Evolutionary conservation across 1,140 invertebrate species (phyloP).

Genomic region (Rhysida immarginata): DNA sequence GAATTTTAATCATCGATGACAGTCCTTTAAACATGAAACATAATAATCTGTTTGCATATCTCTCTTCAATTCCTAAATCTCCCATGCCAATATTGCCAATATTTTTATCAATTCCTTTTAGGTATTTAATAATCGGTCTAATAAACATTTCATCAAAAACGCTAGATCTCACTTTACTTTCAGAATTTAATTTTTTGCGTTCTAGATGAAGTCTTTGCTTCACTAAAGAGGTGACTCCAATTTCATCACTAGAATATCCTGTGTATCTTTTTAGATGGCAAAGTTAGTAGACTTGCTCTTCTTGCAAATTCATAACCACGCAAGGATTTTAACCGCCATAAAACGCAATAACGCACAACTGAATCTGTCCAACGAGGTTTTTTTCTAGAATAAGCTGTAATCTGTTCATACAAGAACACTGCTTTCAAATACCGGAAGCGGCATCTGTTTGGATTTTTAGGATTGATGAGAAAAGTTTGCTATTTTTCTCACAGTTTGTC

Average conservation of each 20-base stretch:
- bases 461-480: too few relatives aligned
- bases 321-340: neutral
- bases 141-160: conserved; percentile 6
- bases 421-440: neutral
- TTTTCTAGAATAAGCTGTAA: neutral
- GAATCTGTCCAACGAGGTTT: neutral
- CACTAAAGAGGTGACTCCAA: neutral
- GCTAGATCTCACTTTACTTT: neutral
- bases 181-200: neutral
- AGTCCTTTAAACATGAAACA: neutral
- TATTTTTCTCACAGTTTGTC: too few relatives aligned
- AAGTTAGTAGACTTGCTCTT: neutral
- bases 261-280: neutral
- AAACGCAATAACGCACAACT: neutral
- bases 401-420: neutral
- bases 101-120: neutral
- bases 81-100: conserved; percentile 4
- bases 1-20: conserved; percentile 3
- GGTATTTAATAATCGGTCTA: neutral
- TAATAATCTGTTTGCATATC: neutral
- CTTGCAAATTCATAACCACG: neutral
- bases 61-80: neutral
- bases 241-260: neutral
- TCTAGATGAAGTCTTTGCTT: neutral
- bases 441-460: neutral